Conservation (phyloP, 2,113 vertebrate species). For the Chloropsis cyanopogon region DNA sequence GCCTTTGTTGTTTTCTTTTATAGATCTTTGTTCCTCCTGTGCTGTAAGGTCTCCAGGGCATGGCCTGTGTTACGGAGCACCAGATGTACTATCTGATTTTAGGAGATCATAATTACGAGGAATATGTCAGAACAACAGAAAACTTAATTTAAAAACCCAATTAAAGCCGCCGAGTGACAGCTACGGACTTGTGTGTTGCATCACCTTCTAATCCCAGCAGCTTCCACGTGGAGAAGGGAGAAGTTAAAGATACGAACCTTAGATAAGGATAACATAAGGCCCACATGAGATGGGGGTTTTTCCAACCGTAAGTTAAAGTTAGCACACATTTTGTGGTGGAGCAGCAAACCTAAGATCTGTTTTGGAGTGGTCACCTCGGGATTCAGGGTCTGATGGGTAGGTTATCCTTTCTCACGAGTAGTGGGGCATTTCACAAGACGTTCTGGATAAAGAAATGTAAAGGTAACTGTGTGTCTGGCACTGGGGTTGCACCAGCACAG, state of each 20-base stretch:
- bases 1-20: slow-evolving; percentile 19
- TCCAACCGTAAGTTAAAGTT: background rate
- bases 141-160: slow-evolving; percentile 26
- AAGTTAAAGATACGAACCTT: background rate
- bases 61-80: fast-evolving
- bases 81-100: slow-evolving; percentile 22
- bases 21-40: background rate
- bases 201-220: background rate
- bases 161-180: slow-evolving; percentile 43
- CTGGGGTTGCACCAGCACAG: background rate
- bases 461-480: background rate
- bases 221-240: background rate
- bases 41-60: slow-evolving; percentile 8
- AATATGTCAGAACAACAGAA: slow-evolving; percentile 46
- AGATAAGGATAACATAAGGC: background rate
- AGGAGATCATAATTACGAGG: background rate
- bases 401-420: background rate
- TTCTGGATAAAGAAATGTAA: background rate
- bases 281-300: background rate
- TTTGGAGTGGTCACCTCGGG: fast-evolving
- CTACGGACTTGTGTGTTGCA: background rate
- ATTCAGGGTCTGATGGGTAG: background rate
- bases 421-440: background rate
- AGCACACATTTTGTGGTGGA: background rate
- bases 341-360: background rate